Evolutionary conservation across 2,113 vertebrate genomes (phyloP).

Genomic region (Glareola pratincola): DNA sequence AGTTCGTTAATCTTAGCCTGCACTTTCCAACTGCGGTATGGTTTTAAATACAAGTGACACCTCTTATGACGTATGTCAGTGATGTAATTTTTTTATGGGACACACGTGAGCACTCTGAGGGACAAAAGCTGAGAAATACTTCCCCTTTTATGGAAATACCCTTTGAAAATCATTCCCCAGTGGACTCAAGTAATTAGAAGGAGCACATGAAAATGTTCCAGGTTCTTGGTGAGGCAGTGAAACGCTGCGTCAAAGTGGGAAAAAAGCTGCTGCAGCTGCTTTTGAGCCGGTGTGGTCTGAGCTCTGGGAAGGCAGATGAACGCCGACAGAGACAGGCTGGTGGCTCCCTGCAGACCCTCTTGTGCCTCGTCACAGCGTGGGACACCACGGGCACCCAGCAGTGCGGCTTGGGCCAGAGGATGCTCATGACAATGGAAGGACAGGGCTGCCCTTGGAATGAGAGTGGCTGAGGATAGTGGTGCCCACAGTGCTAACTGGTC

Average conservation of each 20-base stretch:
- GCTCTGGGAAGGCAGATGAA: neutral
- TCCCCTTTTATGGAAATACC: neutral
- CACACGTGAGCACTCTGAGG: neutral
- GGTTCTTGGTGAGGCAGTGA: neutral
- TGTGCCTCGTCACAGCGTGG: neutral
- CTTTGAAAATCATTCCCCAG: neutral
- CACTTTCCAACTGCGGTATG: accelerated
- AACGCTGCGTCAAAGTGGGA: neutral
- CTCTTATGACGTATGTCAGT: neutral
- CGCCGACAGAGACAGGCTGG: neutral
- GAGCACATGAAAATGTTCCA: neutral
- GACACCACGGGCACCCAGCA: neutral
- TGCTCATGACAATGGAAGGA: too few species aligned
- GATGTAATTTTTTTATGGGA: neutral
- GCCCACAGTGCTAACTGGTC: accelerated
- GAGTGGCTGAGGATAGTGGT: too few species aligned
- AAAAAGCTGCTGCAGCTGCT: neutral
- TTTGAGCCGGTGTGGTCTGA: neutral
- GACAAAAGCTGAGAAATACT: neutral
- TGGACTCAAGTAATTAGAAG: neutral
- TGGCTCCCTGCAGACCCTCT: neutral
- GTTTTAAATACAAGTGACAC: neutral
- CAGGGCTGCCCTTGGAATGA: neutral
- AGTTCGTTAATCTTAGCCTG: accelerated
- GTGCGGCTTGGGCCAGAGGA: neutral